These are phyloP conservation scores for Caerostris darwini DNA, from an alignment of 1,140 invertebrate genomes.

Conservation along the genomic window DNA sequence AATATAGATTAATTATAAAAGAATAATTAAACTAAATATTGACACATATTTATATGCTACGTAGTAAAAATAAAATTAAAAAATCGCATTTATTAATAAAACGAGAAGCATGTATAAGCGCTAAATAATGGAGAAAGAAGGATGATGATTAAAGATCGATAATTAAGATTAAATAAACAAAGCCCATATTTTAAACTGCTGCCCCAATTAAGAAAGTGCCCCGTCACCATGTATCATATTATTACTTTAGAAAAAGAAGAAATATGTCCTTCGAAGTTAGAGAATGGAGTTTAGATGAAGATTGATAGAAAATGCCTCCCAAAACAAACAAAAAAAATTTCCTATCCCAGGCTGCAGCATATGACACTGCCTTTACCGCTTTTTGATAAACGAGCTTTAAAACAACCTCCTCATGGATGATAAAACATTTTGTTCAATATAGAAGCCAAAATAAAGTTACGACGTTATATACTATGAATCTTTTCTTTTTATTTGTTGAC, in stretches of 20 bases:
- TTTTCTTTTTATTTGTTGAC: background rate
- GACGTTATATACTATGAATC: background rate
- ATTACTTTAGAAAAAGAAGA: background rate
- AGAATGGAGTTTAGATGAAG: background rate
- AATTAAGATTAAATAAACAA: too few species aligned
- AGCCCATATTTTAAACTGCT: too few species aligned
- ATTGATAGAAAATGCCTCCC: background rate
- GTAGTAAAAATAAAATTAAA: too few species aligned
- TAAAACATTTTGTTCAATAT: conserved; percentile 58
- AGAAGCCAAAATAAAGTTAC: background rate
- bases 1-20: too few species aligned
- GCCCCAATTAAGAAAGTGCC: background rate
- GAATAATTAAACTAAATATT: too few species aligned
- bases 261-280: background rate
- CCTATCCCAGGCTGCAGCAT: background rate
- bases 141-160: too few species aligned
- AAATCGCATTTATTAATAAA: too few species aligned
- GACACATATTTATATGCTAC: too few species aligned
- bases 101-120: too few species aligned
- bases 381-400: conserved; percentile 74
- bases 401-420: conserved; percentile 52
- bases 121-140: too few species aligned
- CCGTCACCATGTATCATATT: background rate
- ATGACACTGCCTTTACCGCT: conserved; percentile 50
- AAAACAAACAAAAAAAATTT: background rate